Conservation (phyloP, 2,113 vertebrate genomes). For the Sterrhoptilus dennistouni region DNA sequence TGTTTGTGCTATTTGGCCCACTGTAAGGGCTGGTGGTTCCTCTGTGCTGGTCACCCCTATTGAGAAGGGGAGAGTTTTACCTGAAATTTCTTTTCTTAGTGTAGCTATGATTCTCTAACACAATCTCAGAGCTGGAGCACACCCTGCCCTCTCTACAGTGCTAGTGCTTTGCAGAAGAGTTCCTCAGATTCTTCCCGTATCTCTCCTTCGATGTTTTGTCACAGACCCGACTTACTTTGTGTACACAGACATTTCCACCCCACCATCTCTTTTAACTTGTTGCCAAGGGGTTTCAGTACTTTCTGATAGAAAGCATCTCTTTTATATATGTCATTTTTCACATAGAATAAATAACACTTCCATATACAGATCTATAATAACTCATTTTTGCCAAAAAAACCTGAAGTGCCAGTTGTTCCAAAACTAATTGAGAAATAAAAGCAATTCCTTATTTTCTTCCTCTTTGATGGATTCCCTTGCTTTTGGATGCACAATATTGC, state of each 20-base stretch:
- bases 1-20: background rate
- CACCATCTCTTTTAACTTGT: background rate
- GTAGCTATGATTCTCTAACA: background rate
- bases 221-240: background rate
- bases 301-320: background rate
- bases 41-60: background rate
- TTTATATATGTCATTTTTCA: background rate
- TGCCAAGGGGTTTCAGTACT: background rate
- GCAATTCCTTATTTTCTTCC: background rate
- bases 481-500: background rate
- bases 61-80: background rate
- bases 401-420: background rate
- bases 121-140: background rate
- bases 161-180: background rate
- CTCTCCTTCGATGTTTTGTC: background rate
- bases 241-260: background rate
- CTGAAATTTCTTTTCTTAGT: background rate
- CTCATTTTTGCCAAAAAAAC: background rate
- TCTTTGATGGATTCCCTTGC: background rate
- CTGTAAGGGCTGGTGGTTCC: background rate
- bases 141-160: background rate
- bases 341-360: background rate
- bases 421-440: background rate
- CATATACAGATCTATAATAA: background rate
- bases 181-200: background rate